Evolutionary conservation across 2,113 vertebrate genomes (phyloP).

Genomic region (Nansenia antarctica): DNA sequence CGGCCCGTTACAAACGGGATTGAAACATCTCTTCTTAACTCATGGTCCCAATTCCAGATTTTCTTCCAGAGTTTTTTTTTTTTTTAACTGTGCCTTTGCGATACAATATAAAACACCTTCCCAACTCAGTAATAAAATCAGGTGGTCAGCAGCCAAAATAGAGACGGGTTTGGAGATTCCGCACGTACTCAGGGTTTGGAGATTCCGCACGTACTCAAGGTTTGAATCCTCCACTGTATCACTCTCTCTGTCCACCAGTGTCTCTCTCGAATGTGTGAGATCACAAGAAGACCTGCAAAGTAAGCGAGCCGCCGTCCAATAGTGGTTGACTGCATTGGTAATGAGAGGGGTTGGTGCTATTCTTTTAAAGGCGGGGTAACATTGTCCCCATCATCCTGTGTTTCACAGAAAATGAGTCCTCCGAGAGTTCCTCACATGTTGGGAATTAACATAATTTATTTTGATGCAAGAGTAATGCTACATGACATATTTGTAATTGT

Average conservation of each 20-base stretch:
- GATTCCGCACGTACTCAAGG: too few species aligned
- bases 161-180: constrained; percentile 25
- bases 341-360: constrained; percentile 49
- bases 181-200: constrained; percentile 15
- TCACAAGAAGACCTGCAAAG: constrained; percentile 74
- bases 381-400: background rate
- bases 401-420: background rate
- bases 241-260: constrained; percentile 4
- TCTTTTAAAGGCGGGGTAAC: constrained; percentile 56
- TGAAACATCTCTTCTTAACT: constrained; percentile 55
- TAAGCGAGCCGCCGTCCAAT: constrained; percentile 72
- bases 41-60: constrained; percentile 48
- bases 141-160: background rate
- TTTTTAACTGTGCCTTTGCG: background rate
- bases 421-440: background rate
- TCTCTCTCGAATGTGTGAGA: constrained; percentile 71
- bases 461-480: background rate
- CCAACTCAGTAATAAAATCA: background rate
- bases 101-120: background rate
- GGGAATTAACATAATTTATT: background rate
- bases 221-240: background rate
- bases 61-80: constrained; percentile 27
- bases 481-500: background rate
- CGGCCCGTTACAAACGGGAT: constrained; percentile 40
- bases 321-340: constrained; percentile 58